Percentiles rank a stretch among this genome's conserved stretches.
Evolutionary conservation across 2,797 vertebrate species (phyloP).

Genomic region (Loriculus beryllinus): DNA sequence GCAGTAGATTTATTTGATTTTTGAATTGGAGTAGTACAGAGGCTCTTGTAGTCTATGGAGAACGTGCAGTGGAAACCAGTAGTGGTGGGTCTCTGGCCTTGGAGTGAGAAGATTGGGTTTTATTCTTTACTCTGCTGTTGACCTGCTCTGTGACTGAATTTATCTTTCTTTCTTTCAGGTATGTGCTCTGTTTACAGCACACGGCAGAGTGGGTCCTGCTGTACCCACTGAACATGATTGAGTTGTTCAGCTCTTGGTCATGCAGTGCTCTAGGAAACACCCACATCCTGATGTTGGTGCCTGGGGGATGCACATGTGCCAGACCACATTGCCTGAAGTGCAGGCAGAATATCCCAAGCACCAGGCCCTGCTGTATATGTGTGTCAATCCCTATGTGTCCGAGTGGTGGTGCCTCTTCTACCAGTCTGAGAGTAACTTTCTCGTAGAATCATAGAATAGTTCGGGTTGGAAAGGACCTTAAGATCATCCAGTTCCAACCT

Average conservation of each 20-base stretch:
- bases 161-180: not conserved
- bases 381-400: not conserved
- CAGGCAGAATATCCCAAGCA: not conserved
- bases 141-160: not conserved
- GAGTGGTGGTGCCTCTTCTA: not conserved
- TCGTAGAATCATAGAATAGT: no score
- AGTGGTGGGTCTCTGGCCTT: not conserved
- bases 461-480: no score
- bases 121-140: not conserved
- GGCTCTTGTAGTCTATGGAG: not conserved
- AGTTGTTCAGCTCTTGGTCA: not conserved
- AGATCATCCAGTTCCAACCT: no score
- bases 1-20: not conserved
- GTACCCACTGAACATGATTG: not conserved
- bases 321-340: not conserved
- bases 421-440: not conserved
- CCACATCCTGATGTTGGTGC: fast-evolving
- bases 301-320: not conserved
- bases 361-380: not conserved
- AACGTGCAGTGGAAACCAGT: not conserved
- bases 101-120: not conserved
- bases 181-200: fast-evolving
- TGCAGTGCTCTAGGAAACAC: not conserved
- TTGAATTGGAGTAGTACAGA: not conserved
- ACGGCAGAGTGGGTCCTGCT: not conserved